Evolutionary conservation across 2,797 vertebrate genomes (phyloP).

Genomic region (Helarctos malayanus): DNA sequence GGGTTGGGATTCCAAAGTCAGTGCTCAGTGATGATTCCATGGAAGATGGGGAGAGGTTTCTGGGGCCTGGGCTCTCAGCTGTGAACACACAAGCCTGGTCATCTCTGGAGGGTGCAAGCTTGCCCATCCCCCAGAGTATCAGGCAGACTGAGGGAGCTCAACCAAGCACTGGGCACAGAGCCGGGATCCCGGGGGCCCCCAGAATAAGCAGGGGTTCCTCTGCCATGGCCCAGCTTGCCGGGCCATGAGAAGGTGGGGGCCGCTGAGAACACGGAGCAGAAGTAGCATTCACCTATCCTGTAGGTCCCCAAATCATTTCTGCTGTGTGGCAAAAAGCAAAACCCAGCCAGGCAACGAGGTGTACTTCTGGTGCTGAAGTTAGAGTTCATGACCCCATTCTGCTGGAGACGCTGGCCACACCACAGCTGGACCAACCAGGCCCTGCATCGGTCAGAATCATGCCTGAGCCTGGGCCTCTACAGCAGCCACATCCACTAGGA

Average conservation of each 20-base stretch:
- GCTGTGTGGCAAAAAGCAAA: background rate
- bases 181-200: background rate
- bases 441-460: background rate
- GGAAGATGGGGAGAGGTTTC: background rate
- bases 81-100: background rate
- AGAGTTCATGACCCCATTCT: background rate
- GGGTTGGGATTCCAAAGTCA: background rate
- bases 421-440: background rate
- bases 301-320: slow-evolving; percentile 55
- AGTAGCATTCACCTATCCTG: background rate
- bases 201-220: background rate
- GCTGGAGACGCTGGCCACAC: background rate
- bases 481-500: background rate
- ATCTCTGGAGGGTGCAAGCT: background rate
- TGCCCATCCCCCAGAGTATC: rapidly evolving
- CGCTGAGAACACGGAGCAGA: background rate
- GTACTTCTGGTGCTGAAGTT: slow-evolving; percentile 54
- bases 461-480: background rate
- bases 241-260: background rate
- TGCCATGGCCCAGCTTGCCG: too few species aligned
- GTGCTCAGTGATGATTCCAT: background rate
- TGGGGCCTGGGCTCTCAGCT: background rate
- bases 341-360: background rate
- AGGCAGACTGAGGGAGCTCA: rapidly evolving
- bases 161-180: background rate